Conservation (phyloP, 2,888 invertebrate genomes). For the Prostheceraeus crozeri region DNA sequence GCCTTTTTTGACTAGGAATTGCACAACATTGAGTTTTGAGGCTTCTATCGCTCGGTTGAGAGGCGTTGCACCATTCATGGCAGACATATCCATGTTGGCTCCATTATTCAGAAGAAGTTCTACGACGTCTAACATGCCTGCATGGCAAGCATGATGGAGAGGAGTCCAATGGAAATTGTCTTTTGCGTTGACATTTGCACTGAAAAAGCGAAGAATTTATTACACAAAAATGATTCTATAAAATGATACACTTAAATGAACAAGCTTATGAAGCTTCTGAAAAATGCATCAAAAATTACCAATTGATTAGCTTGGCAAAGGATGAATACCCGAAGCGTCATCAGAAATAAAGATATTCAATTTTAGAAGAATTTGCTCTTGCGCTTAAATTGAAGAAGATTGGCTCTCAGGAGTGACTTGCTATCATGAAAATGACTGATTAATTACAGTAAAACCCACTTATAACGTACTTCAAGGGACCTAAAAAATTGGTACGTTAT, state of each 20-base stretch:
- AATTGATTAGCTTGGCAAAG: too few species aligned
- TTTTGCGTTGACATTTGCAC: constrained; percentile 52
- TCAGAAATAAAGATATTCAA: too few species aligned
- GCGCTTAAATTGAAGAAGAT: too few species aligned
- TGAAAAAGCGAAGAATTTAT: constrained; percentile 41
- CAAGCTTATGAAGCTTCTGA: too few species aligned
- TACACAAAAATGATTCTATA: constrained; percentile 23
- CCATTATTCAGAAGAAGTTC: constrained; percentile 51
- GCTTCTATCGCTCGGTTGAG: constrained; percentile 56
- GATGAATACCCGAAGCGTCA: too few species aligned
- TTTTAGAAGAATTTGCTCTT: too few species aligned
- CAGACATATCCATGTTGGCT: constrained; percentile 52
- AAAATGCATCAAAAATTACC: too few species aligned
- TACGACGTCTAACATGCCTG: constrained; percentile 54
- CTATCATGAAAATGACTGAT: too few species aligned
- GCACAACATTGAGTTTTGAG: constrained; percentile 51
- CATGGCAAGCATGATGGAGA: constrained; percentile 56
- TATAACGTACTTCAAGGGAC: too few species aligned
- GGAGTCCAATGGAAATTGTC: constrained; percentile 58
- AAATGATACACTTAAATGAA: constrained; percentile 20
- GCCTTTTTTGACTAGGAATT: constrained; percentile 51
- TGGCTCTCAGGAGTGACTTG: too few species aligned
- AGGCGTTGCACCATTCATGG: constrained; percentile 56
- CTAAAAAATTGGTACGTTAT: too few species aligned
- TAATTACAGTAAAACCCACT: too few species aligned